Conservation (phyloP, 2,888 invertebrate species). For the Timandra comae region DNA sequence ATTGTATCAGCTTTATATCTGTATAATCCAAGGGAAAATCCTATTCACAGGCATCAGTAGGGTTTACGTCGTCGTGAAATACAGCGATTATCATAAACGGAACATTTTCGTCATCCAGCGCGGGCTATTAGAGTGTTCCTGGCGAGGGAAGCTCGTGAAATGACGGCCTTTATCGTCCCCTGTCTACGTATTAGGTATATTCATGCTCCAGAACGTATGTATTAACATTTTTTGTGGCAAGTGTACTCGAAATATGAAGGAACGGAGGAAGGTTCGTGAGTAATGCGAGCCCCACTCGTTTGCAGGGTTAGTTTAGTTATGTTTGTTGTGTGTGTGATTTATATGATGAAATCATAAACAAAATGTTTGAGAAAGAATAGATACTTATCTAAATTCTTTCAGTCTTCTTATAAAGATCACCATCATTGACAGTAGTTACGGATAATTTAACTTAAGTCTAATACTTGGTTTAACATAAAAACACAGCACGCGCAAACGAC, state of each 20-base stretch:
- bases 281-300: not conserved
- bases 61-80: conserved; percentile 57
- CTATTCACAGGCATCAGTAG: conserved; percentile 35
- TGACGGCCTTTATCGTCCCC: conserved; percentile 23
- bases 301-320: no score
- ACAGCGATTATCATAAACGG: conserved; percentile 64
- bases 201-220: conserved; percentile 20
- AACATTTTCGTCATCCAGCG: conserved; percentile 56
- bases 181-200: conserved; percentile 22
- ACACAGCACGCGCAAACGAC: no score
- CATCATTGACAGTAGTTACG: no score
- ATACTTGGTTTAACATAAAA: no score
- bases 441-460: no score
- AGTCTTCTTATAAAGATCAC: no score
- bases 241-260: conserved; percentile 9
- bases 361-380: no score
- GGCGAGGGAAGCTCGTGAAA: conserved; percentile 25
- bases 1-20: conserved; percentile 25
- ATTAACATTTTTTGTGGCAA: conserved; percentile 22
- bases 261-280: not conserved
- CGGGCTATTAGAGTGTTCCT: conserved; percentile 39
- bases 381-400: no score
- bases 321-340: no score
- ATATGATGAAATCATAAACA: no score
- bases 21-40: conserved; percentile 39